Conservation (phyloP, 2,797 vertebrate genomes). For the Myotis daubentonii region DNA sequence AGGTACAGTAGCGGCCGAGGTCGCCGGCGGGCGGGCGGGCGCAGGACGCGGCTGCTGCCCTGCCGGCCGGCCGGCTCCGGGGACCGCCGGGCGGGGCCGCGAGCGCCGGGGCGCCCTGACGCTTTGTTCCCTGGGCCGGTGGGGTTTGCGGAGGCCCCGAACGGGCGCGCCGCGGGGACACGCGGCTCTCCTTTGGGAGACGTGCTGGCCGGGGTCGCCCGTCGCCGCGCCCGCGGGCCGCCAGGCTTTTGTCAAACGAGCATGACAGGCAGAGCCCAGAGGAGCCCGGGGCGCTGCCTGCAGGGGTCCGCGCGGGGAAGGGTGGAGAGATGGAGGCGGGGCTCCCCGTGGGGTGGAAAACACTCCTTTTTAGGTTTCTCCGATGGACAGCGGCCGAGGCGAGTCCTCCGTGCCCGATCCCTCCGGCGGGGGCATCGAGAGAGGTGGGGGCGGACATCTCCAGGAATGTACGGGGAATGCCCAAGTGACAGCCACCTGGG, state of each 20-base stretch:
- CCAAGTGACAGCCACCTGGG: constrained; percentile 22
- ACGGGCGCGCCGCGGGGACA: constrained; percentile 43
- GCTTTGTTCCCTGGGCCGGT: constrained; percentile 71
- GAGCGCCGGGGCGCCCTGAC: neutral
- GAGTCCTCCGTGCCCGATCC: neutral
- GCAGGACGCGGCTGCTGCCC: constrained; percentile 15
- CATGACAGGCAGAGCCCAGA: neutral
- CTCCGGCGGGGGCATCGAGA: neutral
- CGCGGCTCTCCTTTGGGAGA: neutral
- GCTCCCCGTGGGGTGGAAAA: neutral
- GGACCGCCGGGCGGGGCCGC: neutral
- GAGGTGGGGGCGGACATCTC: neutral
- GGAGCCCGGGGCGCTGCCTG: constrained; percentile 69
- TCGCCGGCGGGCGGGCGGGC: neutral
- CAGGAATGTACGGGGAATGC: constrained; percentile 40
- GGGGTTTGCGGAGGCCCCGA: neutral
- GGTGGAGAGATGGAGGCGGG: constrained; percentile 45
- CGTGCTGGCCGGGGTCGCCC: neutral
- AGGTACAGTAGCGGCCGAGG: constrained; percentile 72
- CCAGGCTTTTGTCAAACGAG: constrained; percentile 80
- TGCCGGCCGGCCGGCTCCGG: neutral
- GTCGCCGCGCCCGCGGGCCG: neutral
- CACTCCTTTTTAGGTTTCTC: constrained; percentile 59
- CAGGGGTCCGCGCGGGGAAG: constrained; percentile 13
- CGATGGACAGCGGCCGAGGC: neutral